phyloP scores from a whole-genome alignment of 2,113 vertebrate genomes.

The Nycticebus coucang region DNA sequence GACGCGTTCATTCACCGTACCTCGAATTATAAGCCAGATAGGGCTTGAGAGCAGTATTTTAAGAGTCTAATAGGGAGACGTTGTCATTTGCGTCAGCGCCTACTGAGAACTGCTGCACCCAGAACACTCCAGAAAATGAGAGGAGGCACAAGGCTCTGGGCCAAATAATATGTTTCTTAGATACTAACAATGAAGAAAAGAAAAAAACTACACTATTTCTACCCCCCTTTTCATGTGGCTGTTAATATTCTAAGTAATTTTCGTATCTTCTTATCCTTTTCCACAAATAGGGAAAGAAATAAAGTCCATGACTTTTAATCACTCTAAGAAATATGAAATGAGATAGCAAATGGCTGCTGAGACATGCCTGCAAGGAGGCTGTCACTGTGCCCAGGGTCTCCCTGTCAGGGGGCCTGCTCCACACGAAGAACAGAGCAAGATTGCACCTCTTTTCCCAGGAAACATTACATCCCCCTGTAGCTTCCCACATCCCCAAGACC shows the following conservation, averaged over 20 bases:
- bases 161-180: background rate
- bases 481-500: background rate
- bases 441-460: background rate
- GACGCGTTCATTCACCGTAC: background rate
- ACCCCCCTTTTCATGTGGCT: background rate
- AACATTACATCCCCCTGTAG: too few relatives aligned
- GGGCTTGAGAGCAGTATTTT: background rate
- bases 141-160: background rate
- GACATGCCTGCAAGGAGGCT: too few relatives aligned
- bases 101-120: background rate
- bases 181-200: background rate
- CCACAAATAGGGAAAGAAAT: background rate
- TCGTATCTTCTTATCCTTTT: background rate
- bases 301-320: background rate
- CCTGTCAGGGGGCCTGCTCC: too few relatives aligned
- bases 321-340: background rate
- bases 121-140: background rate
- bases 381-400: too few relatives aligned
- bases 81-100: background rate
- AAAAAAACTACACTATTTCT: background rate
- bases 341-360: too few relatives aligned
- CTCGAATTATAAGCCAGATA: background rate
- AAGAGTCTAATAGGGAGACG: background rate
- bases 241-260: background rate
- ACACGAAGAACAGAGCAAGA: background rate